Percentiles rank a stretch among this genome's conserved stretches.
These are phyloP conservation scores for Zootermopsis nevadensis DNA, from an alignment of 2,888 invertebrate species.

Conservation along the genomic window DNA sequence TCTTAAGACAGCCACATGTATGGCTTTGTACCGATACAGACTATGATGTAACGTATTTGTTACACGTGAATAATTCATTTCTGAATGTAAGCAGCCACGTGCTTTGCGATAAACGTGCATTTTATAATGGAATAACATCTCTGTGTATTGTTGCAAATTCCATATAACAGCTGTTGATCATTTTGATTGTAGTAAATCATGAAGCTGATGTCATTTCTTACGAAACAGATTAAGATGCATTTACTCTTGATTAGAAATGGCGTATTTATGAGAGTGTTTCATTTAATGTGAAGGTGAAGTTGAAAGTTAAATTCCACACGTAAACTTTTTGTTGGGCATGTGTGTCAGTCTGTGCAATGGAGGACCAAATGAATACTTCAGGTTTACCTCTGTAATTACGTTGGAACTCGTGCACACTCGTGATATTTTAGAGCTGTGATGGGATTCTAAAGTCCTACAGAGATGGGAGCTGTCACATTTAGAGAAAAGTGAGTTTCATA, in stretches of 20 bases:
- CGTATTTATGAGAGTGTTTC: constrained; percentile 5
- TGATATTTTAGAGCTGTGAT: too few species aligned
- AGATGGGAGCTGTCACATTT: too few species aligned
- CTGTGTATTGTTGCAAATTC: constrained; percentile 15
- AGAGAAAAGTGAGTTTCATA: too few species aligned
- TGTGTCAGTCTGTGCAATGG: too few species aligned
- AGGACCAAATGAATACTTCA: too few species aligned
- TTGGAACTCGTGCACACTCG: too few species aligned
- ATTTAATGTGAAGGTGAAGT: not conserved
- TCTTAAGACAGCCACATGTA: not conserved
- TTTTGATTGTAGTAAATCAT: not conserved
- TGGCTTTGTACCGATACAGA: not conserved
- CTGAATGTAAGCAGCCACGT: not conserved
- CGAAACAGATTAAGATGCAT: not conserved
- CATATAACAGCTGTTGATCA: constrained; percentile 12
- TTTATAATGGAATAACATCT: constrained; percentile 9
- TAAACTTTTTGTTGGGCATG: too few species aligned
- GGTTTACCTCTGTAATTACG: too few species aligned
- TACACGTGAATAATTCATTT: not conserved
- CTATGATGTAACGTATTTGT: not conserved
- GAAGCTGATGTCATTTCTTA: not conserved
- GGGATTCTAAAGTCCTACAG: too few species aligned
- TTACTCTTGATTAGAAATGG: not conserved
- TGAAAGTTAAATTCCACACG: too few species aligned
- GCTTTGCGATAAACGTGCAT: not conserved